Percentiles rank a stretch among this genome's conserved stretches.
These are phyloP conservation scores for Copidosoma aretas DNA, from an alignment of 2,888 invertebrate species.

Conservation along the genomic window DNA sequence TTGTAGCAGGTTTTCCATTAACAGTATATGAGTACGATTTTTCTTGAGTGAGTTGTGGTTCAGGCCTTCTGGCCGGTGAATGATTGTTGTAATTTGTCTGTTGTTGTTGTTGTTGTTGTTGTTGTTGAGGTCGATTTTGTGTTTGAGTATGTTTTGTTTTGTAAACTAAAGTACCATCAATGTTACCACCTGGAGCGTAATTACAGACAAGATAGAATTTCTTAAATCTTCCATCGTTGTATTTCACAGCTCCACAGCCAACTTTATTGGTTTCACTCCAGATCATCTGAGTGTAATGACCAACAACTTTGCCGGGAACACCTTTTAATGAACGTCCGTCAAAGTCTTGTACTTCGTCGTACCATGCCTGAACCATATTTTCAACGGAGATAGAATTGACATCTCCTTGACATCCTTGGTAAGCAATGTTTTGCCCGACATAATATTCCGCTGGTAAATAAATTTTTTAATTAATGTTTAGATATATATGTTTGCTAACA, in stretches of 20 bases:
- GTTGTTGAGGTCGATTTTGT: too few relatives aligned
- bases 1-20: too few relatives aligned
- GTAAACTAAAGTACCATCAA: constrained; percentile 52
- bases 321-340: constrained; percentile 16
- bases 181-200: constrained; percentile 60
- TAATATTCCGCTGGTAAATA: constrained; percentile 48
- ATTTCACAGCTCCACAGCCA: constrained; percentile 63
- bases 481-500: too few relatives aligned
- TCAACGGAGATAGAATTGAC: neutral
- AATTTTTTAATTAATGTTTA: neutral
- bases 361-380: constrained; percentile 55
- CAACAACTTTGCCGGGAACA: constrained; percentile 30
- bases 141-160: neutral
- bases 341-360: constrained; percentile 56
- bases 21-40: constrained; percentile 18
- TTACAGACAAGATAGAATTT: constrained; percentile 54
- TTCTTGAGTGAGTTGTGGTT: constrained; percentile 22
- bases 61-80: too few relatives aligned
- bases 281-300: constrained; percentile 63
- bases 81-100: too few relatives aligned
- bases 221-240: constrained; percentile 46
- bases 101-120: too few relatives aligned
- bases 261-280: constrained; percentile 60
- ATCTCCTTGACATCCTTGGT: constrained; percentile 30
- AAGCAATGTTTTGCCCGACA: constrained; percentile 61